Percentiles rank a stretch among this genome's conserved stretches.
Conservation (phyloP, 2,113 vertebrate species). For the Caranx melampygus region DNA sequence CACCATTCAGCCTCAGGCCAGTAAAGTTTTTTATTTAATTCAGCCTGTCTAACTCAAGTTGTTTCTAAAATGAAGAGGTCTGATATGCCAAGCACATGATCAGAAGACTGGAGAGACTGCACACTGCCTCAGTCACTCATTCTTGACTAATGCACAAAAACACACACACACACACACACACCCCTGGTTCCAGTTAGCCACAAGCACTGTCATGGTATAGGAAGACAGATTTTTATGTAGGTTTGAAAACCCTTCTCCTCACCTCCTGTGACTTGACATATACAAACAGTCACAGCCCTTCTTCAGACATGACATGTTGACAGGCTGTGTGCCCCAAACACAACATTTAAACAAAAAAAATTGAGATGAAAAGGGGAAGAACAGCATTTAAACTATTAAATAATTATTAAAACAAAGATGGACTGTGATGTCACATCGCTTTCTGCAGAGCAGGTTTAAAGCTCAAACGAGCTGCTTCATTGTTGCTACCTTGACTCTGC, state of each 20-base stretch:
- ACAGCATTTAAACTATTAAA: no score
- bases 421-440: no score
- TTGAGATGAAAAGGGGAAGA: no score
- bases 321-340: no score
- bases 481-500: no score
- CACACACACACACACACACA: background rate
- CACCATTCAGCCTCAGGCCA: slow-evolving; percentile 62
- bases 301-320: no score
- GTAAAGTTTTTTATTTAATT: slow-evolving; percentile 67
- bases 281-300: no score
- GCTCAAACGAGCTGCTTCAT: no score
- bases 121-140: slow-evolving; percentile 37
- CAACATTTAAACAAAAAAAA: no score
- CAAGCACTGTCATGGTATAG: slow-evolving; percentile 41
- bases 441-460: no score
- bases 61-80: slow-evolving; percentile 53
- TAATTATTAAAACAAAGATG: no score
- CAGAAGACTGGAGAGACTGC: slow-evolving; percentile 47
- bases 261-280: slow-evolving; percentile 12
- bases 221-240: slow-evolving; percentile 5
- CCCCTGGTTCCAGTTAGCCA: slow-evolving; percentile 57
- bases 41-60: slow-evolving; percentile 59
- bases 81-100: slow-evolving; percentile 56
- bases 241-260: slow-evolving; percentile 15
- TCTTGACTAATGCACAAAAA: slow-evolving; percentile 12